Evolutionary conservation across 2,888 invertebrate genomes (phyloP).

Genomic region (Mycalesis mineus): DNA sequence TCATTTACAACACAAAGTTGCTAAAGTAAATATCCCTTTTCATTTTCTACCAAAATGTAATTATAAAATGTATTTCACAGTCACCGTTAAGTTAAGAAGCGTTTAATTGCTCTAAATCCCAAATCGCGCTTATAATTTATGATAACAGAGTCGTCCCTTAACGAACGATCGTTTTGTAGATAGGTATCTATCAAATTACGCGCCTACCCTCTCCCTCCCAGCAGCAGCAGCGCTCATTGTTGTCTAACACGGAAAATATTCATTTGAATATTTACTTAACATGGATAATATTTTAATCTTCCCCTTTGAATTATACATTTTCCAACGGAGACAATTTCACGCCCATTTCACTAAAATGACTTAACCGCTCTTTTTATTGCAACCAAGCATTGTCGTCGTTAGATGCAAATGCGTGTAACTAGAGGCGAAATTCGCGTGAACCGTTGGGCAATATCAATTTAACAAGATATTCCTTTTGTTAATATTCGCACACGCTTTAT

Average conservation of each 20-base stretch:
- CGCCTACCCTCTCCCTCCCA: constrained; percentile 59
- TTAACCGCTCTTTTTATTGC: constrained; percentile 44
- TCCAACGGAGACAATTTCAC: constrained; percentile 78
- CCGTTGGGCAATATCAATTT: constrained; percentile 68
- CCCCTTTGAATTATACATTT: constrained; percentile 79
- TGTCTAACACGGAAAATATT: constrained; percentile 79
- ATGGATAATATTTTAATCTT: constrained; percentile 80
- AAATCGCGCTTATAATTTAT: constrained; percentile 74
- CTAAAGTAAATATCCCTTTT: not conserved
- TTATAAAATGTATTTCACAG: constrained; percentile 16
- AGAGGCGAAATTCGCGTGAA: constrained; percentile 51
- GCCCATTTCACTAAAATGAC: constrained; percentile 55
- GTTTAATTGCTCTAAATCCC: constrained; percentile 68
- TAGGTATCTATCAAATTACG: constrained; percentile 77
- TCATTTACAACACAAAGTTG: not conserved
- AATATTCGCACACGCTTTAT: constrained; percentile 79
- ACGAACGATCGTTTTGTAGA: constrained; percentile 75
- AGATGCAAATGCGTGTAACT: constrained; percentile 29
- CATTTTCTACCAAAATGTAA: constrained; percentile 10
- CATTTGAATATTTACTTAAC: constrained; percentile 80
- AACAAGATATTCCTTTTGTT: constrained; percentile 79
- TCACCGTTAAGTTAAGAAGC: constrained; percentile 47
- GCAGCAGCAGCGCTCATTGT: constrained; percentile 72
- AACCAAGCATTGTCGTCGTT: constrained; percentile 47
- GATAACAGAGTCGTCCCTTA: constrained; percentile 73